Evolutionary conservation across 2,113 vertebrate species (phyloP).

Genomic region (Camelus bactrianus): DNA sequence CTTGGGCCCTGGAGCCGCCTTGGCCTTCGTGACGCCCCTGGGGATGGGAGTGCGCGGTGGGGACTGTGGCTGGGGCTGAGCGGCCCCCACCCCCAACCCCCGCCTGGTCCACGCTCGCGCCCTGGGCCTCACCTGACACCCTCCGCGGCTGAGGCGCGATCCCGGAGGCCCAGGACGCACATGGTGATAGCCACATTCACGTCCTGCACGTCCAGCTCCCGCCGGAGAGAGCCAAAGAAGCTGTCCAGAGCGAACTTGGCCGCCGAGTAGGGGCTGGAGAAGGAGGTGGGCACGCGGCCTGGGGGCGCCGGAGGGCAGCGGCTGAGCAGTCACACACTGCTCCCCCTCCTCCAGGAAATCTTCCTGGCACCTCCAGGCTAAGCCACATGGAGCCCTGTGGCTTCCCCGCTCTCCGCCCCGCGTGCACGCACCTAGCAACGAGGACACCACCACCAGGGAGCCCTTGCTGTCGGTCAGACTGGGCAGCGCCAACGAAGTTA

Average conservation of each 20-base stretch:
- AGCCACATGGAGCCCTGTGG: not conserved
- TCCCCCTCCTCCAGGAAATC: not conserved
- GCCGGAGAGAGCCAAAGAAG: constrained; percentile 90
- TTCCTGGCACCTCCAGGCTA: not conserved
- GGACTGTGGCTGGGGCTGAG: not conserved
- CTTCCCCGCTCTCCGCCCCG: not conserved
- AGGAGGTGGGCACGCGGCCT: constrained; percentile 90
- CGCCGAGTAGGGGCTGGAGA: constrained; percentile 88
- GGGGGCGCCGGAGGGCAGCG: not conserved
- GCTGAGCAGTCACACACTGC: not conserved
- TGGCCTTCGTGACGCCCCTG: constrained; percentile 35
- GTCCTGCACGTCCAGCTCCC: constrained; percentile 91
- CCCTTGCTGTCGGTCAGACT: constrained; percentile 89
- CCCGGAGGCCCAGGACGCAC: constrained; percentile 91
- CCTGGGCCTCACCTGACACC: constrained; percentile 85
- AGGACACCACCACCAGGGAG: constrained; percentile 92
- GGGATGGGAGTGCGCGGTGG: not conserved
- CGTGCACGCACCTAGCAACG: constrained; percentile 88
- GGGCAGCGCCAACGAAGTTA: constrained; percentile 89
- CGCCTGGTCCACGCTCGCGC: not conserved
- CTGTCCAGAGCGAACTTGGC: constrained; percentile 93
- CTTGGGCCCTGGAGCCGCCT: constrained; percentile 84
- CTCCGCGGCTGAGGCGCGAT: constrained; percentile 87
- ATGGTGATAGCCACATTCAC: constrained; percentile 90
- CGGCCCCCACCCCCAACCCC: fast-evolving